Evolutionary conservation across 2,113 vertebrate genomes (phyloP).

Genomic region (Pristiophorus japonicus): DNA sequence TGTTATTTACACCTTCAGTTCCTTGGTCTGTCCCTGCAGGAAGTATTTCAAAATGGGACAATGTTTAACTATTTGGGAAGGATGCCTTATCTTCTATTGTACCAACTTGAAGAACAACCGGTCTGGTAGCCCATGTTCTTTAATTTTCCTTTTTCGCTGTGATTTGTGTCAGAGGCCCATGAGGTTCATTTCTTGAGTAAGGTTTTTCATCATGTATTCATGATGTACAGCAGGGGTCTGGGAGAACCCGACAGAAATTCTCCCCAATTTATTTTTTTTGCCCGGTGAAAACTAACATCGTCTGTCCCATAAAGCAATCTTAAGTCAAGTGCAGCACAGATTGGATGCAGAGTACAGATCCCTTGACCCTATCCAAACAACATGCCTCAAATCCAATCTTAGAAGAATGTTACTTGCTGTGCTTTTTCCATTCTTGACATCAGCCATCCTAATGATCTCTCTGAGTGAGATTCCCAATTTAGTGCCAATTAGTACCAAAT

Average conservation of each 20-base stretch:
- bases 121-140: neutral
- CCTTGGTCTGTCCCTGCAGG: neutral
- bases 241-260: neutral
- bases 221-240: neutral
- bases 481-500: neutral
- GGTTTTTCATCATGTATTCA: neutral
- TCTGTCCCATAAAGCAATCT: neutral
- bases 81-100: neutral
- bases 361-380: neutral
- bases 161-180: neutral
- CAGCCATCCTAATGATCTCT: neutral
- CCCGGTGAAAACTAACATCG: neutral
- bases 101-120: neutral
- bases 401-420: neutral
- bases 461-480: neutral
- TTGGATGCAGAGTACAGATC: neutral
- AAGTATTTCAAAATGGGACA: neutral
- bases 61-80: neutral
- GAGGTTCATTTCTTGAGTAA: neutral
- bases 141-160: neutral
- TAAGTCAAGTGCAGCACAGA: neutral
- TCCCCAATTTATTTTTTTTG: neutral
- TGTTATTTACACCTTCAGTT: conserved; percentile 1
- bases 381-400: neutral
- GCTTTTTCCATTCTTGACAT: neutral